Conservation (phyloP, 2,113 vertebrate genomes). For the Pangasianodon gigas region DNA sequence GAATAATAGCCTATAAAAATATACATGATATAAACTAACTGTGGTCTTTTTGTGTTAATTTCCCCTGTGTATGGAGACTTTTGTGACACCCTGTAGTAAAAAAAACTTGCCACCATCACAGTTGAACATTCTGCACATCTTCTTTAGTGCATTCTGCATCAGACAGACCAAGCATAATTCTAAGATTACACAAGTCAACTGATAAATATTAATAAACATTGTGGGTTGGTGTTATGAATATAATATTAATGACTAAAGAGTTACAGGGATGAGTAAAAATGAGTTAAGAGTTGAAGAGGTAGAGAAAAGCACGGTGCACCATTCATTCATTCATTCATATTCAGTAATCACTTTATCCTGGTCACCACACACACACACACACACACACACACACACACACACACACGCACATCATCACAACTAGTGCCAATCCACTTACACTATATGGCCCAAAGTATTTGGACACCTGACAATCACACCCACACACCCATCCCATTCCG, state of each 20-base stretch:
- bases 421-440: too few species aligned
- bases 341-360: too few species aligned
- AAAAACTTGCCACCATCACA: neutral
- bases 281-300: neutral
- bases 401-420: too few species aligned
- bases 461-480: too few species aligned
- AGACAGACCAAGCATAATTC: neutral
- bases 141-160: neutral
- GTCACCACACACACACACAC: too few species aligned
- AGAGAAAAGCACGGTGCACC: neutral
- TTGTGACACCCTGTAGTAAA: too few species aligned
- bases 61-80: too few species aligned
- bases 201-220: neutral
- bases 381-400: too few species aligned
- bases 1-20: too few species aligned
- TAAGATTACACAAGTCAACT: neutral
- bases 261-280: neutral
- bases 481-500: neutral
- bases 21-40: too few species aligned
- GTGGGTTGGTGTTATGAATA: neutral
- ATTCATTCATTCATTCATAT: neutral
- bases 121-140: neutral
- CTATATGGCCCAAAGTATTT: too few species aligned
- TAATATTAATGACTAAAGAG: neutral
- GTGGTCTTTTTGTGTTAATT: too few species aligned